Evolutionary conservation across 2,113 vertebrate species (phyloP).

Genomic region (Plestiodon gilberti): DNA sequence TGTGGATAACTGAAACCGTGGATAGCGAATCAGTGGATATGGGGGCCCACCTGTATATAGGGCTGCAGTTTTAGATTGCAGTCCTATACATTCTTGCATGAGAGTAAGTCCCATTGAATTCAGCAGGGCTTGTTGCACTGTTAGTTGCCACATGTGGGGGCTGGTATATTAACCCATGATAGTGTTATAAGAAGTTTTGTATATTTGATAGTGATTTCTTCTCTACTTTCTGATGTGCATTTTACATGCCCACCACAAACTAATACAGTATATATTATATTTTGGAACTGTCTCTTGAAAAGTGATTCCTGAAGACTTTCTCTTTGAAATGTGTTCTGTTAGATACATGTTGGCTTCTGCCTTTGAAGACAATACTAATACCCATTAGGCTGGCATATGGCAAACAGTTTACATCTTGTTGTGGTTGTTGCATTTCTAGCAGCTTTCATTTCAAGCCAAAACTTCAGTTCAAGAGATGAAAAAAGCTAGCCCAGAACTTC

Average conservation of each 20-base stretch:
- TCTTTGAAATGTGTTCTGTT: neutral
- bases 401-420: neutral
- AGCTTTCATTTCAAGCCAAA: neutral
- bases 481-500: too few species aligned
- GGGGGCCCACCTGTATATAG: too few species aligned
- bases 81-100: too few species aligned
- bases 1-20: too few species aligned
- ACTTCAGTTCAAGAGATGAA: neutral
- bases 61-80: too few species aligned
- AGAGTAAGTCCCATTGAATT: too few species aligned
- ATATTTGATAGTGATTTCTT: neutral
- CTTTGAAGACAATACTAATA: neutral
- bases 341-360: neutral
- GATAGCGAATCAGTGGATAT: too few species aligned
- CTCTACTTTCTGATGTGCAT: neutral
- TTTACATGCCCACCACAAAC: neutral
- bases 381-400: neutral
- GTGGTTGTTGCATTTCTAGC: neutral
- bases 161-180: neutral
- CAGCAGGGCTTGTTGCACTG: too few species aligned
- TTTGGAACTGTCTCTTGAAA: neutral
- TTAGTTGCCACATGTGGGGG: too few species aligned
- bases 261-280: neutral
- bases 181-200: neutral
- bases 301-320: neutral